Percentiles rank a stretch among this genome's conserved stretches.
Conservation (phyloP, 1,140 invertebrate genomes). For the Chymomyza costata region DNA sequence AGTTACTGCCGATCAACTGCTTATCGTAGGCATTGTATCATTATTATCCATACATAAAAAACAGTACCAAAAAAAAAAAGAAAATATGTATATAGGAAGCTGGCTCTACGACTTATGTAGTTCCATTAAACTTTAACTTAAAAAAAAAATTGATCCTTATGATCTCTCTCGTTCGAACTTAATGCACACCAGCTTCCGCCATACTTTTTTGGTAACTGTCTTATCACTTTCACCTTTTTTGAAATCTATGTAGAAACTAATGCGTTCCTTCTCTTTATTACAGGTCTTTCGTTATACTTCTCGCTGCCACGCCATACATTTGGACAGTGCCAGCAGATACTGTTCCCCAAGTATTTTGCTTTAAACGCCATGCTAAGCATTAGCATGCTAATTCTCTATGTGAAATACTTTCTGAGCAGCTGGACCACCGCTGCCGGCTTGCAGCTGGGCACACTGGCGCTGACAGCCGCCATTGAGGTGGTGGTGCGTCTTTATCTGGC, state of each 20-base stretch:
- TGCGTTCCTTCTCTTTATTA: constrained; percentile 6
- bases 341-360: constrained; percentile 91
- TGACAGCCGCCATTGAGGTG: constrained; percentile 81
- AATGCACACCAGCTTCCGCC: no score
- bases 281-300: constrained; percentile 89
- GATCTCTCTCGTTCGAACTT: no score
- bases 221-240: not conserved
- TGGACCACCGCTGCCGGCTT: constrained; percentile 65
- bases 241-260: not conserved
- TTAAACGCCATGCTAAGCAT: constrained; percentile 85
- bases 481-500: constrained; percentile 81
- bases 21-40: constrained; percentile 33
- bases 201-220: no score
- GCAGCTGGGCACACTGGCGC: constrained; percentile 78
- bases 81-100: no score
- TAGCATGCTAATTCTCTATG: constrained; percentile 82
- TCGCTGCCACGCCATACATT: constrained; percentile 87
- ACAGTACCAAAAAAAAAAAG: no score
- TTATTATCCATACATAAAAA: no score
- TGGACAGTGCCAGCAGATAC: constrained; percentile 86
- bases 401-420: constrained; percentile 75
- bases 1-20: not conserved
- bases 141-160: not conserved
- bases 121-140: not conserved
- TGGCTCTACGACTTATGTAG: no score